A percentile compares a stretch with the other conserved stretches of the same genome.
Conservation (phyloP, 2,888 invertebrate species). For the Netelia virgata region DNA sequence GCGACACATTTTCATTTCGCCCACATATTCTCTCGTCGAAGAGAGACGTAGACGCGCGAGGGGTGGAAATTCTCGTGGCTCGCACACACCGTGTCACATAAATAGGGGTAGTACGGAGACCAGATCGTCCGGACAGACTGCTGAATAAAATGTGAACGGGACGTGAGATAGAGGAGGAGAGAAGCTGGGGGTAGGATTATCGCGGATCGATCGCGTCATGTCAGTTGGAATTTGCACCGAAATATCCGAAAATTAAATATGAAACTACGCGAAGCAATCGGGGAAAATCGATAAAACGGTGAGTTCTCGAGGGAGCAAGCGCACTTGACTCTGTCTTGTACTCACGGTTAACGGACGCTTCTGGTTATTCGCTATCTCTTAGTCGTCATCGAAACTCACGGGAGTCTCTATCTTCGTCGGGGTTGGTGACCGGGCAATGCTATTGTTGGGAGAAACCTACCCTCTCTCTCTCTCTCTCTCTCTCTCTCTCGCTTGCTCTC, state of each 20-base stretch:
- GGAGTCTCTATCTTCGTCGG: conserved; percentile 17
- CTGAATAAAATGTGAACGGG: conserved; percentile 67
- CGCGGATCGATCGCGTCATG: conserved; percentile 69
- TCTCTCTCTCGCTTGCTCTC: conserved; percentile 22
- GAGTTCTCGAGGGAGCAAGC: conserved; percentile 27
- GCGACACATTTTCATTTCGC: conserved; percentile 37
- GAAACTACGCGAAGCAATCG: conserved; percentile 68
- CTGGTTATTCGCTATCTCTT: conserved; percentile 12
- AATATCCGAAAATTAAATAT: conserved; percentile 68
- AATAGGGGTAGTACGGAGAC: conserved; percentile 49
- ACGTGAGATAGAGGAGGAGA: conserved; percentile 7
- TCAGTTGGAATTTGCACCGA: conserved; percentile 65
- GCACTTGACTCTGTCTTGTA: conserved; percentile 8
- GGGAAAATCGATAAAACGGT: conserved; percentile 74
- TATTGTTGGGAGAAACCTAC: conserved; percentile 4
- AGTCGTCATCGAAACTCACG: not conserved
- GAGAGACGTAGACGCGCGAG: not conserved
- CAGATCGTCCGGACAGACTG: conserved; percentile 53
- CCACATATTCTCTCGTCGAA: conserved; percentile 2
- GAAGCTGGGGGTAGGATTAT: conserved; percentile 7
- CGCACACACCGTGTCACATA: conserved; percentile 38
- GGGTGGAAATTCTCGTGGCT: not conserved
- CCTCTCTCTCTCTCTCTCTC: conserved; percentile 23
- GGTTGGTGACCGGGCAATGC: conserved; percentile 54
- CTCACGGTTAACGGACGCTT: conserved; percentile 32